Evolutionary conservation across 1,140 invertebrate genomes (phyloP), one percentile per base, ranked within the genome.

Genomic region (Pectinophora gossypiella): DNA sequence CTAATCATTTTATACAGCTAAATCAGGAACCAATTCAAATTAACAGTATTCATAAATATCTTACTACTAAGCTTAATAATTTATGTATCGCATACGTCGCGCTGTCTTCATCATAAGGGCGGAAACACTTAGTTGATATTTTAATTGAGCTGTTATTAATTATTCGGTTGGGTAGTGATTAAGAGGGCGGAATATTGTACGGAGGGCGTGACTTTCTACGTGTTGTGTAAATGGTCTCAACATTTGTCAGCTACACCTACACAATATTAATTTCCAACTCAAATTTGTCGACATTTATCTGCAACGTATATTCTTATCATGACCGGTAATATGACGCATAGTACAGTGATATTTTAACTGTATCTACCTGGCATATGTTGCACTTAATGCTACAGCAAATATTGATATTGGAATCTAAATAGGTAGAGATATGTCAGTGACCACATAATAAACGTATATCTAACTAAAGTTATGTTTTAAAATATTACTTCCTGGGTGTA

Each of bases 121-220:
- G 70, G 66, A 72, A 76, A 59, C 58, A 51, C 61, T 68, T 64
- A 57, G 72, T 71, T 71, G 67, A 75, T 78, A 70, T 76, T 76
- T 78, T 76, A 82, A 82, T 82, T 77, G 70, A 72, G 68, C 69
- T 72, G 72, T 74, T 82, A 77, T 79, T 82, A 79, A 79, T 77
- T 79, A 77, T 79, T 69, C 59, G 66, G 53, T 51, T 60, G 64
- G 59, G 62, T 68, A 66, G 71, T 72, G 64, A 73, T 80, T 76
- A 70, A 75, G 70, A 72, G 73, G 79, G 76, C 73, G 75, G 71
- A 76, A 72, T 75, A 78, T 78, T 77, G 49, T 61, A 58, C 44
- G 20, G 56, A 66, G 54, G 72, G 65, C 59, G 76, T 72, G 69
- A 75, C 76, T 61, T 65, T 70, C 44, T 62, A 53, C 49, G 57